A percentile compares a stretch with the other conserved stretches of the same genome.
Conservation (phyloP, 2,113 vertebrate species). For the Cromileptes altivelis region DNA sequence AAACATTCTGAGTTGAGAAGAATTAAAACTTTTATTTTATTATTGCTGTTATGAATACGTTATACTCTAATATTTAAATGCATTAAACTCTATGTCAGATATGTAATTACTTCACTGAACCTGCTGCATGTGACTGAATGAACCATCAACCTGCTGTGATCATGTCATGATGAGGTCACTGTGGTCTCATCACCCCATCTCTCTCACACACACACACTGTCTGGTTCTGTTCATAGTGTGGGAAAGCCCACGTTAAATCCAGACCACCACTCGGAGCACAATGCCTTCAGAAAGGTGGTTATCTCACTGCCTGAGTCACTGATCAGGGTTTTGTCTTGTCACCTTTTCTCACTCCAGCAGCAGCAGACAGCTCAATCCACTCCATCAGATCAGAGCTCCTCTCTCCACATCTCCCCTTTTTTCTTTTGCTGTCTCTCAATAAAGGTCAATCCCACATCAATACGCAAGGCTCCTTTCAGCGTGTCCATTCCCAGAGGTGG, state of each 20-base stretch:
- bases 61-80: neutral
- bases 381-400: constrained; percentile 81
- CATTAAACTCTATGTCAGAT: neutral
- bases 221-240: constrained; percentile 75
- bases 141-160: too few species aligned
- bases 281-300: constrained; percentile 63
- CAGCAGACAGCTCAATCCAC: constrained; percentile 73
- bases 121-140: neutral
- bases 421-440: constrained; percentile 64
- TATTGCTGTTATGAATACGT: neutral
- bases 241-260: constrained; percentile 71
- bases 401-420: constrained; percentile 60
- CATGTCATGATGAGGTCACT: too few species aligned
- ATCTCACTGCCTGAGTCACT: constrained; percentile 72
- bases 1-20: too few species aligned
- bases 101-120: neutral
- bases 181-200: too few species aligned
- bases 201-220: constrained; percentile 15
- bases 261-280: constrained; percentile 63
- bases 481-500: constrained; percentile 75
- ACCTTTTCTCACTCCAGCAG: constrained; percentile 71
- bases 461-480: constrained; percentile 74
- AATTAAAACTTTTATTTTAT: too few species aligned
- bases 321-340: constrained; percentile 81
- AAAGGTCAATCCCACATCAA: constrained; percentile 81